Evolutionary conservation across 2,888 invertebrate genomes (phyloP), one percentile per base, ranked within the genome.

Genomic region (Colletes collaris): DNA sequence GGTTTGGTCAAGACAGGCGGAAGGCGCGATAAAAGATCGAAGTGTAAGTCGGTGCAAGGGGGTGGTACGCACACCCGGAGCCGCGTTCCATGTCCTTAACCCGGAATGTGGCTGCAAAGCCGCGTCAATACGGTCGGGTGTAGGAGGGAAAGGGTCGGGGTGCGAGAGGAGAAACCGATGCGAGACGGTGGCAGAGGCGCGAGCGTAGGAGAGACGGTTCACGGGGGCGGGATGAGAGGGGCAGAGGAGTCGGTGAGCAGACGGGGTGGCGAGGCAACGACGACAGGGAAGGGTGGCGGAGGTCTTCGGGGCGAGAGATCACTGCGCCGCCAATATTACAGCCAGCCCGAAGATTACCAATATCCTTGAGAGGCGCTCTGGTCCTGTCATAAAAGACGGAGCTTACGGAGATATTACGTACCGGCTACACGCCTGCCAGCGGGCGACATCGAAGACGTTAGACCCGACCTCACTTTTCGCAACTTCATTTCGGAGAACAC

Each of bases 351-450:
- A 93, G 93, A 92, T 92, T 92, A 92, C 92, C 92, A 93, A 93
- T 93, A 93, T 93, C 92, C 91, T 92, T 92, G 92, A 92, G 92
- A 92, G 92, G 90, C 90, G 90, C 90, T 91, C 90, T 71, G 90
- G 90, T 89, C 91, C 89, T 90, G 91, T 92, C 92, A 92, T 92
- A 93, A 93, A 92, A 92, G 92, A 91, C 91, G 91, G 90, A 90
- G 92, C 92, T 92, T 92, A 92, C 91, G 88, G 87, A 90, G 92
- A 93, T 93, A 93, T 92, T 92, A 92, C 92, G 87, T 87, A 89
- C 84, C 87, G 80, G 85, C 85, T 84, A 85, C 84, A 44, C 84
- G 73, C 81, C 81, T 76, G 60, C 64, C 63, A 73, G 66, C 69
- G 40, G 55, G 75, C 71, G 72, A 60, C 79, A 63, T 83, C 82